Evolutionary conservation across 1,140 invertebrate species (phyloP), one percentile per base, ranked within the genome.

Genomic region (Phymastichus coffea): DNA sequence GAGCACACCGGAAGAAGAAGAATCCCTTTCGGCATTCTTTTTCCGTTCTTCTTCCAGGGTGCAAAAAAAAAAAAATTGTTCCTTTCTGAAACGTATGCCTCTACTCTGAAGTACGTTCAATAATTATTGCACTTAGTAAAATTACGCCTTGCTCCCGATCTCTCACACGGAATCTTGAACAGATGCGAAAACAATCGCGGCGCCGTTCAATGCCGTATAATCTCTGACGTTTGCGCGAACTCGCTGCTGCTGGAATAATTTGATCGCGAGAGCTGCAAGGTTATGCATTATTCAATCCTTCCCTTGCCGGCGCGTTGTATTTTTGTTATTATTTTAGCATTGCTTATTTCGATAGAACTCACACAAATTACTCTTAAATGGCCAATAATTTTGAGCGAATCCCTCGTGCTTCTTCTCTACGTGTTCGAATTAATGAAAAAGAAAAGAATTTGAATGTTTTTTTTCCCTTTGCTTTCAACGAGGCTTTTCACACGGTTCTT

Each of bases 51-150:
- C 25, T 44, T 44, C 25, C 22, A 20, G n/a, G 41, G 7, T 22
- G 10, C 22, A 0, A 4, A 17, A 25, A 22, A 44, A 23, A 25
- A 25, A 44, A 12, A 44, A 22, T 14, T 25, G 12, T 19, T 19
- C n/a, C n/a, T n/a, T n/a, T n/a, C n/a, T n/a, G n/a, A n/a, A n/a
- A n/a, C n/a, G 22, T 14, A 25, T 20, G 12, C 7, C 22, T 1
- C 12, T 14, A 19, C 3, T 8, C 12, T 44, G 25, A 44, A 22
- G 41, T 44, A 22, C 22, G 22, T 44, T 44, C 14, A 22, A 44
- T 44, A 44, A 44, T 44, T 44, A 20, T 22, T 23, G 41, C 41
- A 44, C 41, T 44, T 44, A 44, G 20, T 44, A n/a, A 23, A 44
- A 44, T 44, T 44, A 44, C 41, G 19, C 15, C 35, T 37, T 37